Base-by-base conservation (phyloP, 2,888 invertebrate genomes). In the Gerosis bhagava region DNA sequence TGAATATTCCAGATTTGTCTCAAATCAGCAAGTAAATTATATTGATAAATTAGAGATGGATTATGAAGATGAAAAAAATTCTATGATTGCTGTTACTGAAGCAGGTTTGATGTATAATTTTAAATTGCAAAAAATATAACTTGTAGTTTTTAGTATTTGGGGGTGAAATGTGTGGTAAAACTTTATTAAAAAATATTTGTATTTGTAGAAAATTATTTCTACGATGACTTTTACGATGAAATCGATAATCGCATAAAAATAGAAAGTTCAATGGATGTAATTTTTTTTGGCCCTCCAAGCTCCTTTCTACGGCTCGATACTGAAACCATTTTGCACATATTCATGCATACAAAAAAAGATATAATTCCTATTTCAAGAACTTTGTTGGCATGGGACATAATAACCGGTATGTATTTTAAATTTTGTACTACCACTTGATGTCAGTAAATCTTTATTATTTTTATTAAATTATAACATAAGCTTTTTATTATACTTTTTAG, bases 51-150 rank as follows among this genome's bases (percentile, higher is more conserved):
- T 86, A 53, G 64, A 64, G 28, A 31, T 69, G 6, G 63, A 73
- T 15, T 83, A 84, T 50, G 84, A 84, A 63, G 82, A 86, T 46
- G 87, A 87, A 41, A 80, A 76, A 60, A 87, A 87, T 62, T 77
- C 83, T 16, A 77, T 84, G 73, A 77, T 86, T 40, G 75, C 86
- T 3, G 54, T 66, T 19, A 47, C 63, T 12, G 75, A 77, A 10
- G 66, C 64, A 65, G 82, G 84, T 73, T 3, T 7, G 6, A 8
- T n/a, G 6, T n/a, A 19, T 35, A 40, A 15, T 29, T 26, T n/a
- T 15, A n/a, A n/a, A n/a, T n/a, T n/a, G n/a, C n/a, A n/a, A n/a
- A n/a, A n/a, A n/a, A n/a, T n/a, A n/a, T n/a, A n/a, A n/a, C n/a
- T n/a, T n/a, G n/a, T n/a, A n/a, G n/a, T n/a, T n/a, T n/a, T n/a